Evolutionary conservation across 2,113 vertebrate genomes (phyloP).

Genomic region (Grallaria varia): DNA sequence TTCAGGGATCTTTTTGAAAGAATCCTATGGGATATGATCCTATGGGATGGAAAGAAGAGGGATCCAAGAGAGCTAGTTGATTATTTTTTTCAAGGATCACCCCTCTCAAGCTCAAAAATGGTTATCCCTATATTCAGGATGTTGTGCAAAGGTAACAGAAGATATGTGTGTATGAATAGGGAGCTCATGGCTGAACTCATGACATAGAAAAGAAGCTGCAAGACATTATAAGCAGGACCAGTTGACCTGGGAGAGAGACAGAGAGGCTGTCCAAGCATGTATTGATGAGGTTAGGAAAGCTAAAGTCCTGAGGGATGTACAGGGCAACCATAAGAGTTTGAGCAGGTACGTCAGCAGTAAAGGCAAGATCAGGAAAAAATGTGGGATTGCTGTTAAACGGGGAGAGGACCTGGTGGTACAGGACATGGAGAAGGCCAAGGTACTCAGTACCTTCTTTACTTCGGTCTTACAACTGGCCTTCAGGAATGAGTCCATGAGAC

Average conservation of each 20-base stretch:
- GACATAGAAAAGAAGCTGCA: background rate
- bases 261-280: background rate
- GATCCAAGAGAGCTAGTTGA: background rate
- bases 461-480: background rate
- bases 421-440: background rate
- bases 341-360: background rate
- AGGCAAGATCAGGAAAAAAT: background rate
- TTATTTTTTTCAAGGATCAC: background rate
- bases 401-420: background rate
- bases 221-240: background rate
- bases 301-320: background rate
- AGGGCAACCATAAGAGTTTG: background rate
- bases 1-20: background rate
- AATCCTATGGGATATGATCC: background rate
- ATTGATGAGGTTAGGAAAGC: background rate
- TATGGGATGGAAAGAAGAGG: background rate
- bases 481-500: background rate
- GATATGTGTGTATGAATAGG: background rate
- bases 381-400: background rate
- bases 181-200: background rate
- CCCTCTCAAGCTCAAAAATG: background rate
- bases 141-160: background rate
- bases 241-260: background rate
- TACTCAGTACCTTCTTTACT: background rate
- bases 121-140: background rate